A percentile compares a stretch with the other conserved stretches of the same genome.
phyloP scores from a whole-genome alignment of 1,140 invertebrate genomes.

The Steinernema feltiae region DNA sequence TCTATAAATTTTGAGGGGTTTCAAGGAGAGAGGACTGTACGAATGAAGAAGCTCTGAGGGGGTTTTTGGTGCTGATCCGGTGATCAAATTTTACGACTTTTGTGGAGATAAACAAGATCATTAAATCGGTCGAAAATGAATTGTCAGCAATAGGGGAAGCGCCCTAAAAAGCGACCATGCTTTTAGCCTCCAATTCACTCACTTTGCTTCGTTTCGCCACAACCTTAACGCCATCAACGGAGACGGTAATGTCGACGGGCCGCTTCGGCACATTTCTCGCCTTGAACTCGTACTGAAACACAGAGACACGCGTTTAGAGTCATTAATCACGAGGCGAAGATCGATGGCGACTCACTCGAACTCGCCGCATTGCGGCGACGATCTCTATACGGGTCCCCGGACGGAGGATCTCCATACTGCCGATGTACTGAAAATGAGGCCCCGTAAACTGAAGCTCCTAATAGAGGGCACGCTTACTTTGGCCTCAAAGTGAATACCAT shows the following conservation, averaged over 20 bases:
- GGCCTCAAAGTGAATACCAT: slow-evolving; percentile 90
- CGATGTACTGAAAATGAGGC: slow-evolving; percentile 78
- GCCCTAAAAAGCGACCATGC: too few species aligned
- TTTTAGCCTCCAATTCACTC: slow-evolving; percentile 31
- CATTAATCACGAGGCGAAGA: slow-evolving; percentile 12
- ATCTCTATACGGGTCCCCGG: slow-evolving; percentile 92
- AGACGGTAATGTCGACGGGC: slow-evolving; percentile 88
- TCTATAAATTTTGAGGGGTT: too few species aligned
- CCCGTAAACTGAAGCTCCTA: neutral
- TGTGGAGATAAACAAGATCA: neutral
- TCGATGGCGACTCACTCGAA: slow-evolving; percentile 68
- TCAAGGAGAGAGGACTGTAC: too few species aligned
- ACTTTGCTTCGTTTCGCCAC: slow-evolving; percentile 74
- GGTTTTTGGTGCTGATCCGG: too few species aligned
- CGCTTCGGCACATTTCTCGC: slow-evolving; percentile 92
- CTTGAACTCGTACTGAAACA: slow-evolving; percentile 92
- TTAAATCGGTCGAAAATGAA: neutral
- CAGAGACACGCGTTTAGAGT: slow-evolving; percentile 42
- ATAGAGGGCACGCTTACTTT: slow-evolving; percentile 75
- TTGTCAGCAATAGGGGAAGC: neutral
- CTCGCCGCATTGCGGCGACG: slow-evolving; percentile 92
- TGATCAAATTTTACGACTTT: neutral
- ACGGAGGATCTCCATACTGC: slow-evolving; percentile 86
- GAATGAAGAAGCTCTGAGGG: too few species aligned
- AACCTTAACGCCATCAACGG: slow-evolving; percentile 85